These are phyloP conservation scores for Tapirus indicus DNA, from an alignment of 2,797 vertebrate species.

Conservation along the genomic window DNA sequence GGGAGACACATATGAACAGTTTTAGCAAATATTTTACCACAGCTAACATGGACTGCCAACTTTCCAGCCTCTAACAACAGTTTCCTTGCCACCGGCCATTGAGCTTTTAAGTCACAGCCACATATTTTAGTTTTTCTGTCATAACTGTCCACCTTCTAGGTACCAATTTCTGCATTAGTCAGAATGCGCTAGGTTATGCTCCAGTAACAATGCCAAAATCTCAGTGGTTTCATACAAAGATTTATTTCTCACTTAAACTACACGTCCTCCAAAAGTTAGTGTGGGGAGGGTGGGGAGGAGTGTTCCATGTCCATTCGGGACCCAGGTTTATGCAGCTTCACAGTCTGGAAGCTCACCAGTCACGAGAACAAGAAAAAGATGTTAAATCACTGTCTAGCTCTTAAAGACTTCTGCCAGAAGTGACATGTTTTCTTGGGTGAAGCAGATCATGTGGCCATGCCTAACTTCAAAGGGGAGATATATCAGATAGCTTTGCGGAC, in stretches of 20 bases:
- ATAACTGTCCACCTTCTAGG: neutral
- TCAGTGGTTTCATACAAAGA: neutral
- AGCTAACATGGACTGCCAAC: neutral
- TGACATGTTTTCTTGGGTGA: neutral
- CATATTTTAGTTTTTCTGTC: conserved; percentile 36
- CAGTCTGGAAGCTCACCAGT: neutral
- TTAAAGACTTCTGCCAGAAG: conserved; percentile 29
- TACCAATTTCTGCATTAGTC: neutral
- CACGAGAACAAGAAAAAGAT: conserved; percentile 12
- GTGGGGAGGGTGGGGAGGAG: neutral
- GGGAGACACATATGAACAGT: neutral
- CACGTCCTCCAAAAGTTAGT: neutral
- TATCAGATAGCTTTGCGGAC: neutral
- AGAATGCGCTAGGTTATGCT: neutral
- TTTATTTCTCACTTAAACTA: neutral
- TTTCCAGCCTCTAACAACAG: neutral
- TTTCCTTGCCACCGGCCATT: neutral
- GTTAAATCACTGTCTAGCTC: neutral
- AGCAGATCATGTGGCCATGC: neutral
- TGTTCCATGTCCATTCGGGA: neutral
- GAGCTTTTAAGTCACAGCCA: neutral
- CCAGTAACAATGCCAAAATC: neutral
- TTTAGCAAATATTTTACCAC: conserved; percentile 51
- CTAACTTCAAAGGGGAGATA: conserved; percentile 8
- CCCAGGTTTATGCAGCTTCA: neutral